Percentiles rank a stretch among this genome's conserved stretches.
Evolutionary conservation across 2,113 vertebrate genomes (phyloP).

Genomic region (Ceuthmochares aereus): DNA sequence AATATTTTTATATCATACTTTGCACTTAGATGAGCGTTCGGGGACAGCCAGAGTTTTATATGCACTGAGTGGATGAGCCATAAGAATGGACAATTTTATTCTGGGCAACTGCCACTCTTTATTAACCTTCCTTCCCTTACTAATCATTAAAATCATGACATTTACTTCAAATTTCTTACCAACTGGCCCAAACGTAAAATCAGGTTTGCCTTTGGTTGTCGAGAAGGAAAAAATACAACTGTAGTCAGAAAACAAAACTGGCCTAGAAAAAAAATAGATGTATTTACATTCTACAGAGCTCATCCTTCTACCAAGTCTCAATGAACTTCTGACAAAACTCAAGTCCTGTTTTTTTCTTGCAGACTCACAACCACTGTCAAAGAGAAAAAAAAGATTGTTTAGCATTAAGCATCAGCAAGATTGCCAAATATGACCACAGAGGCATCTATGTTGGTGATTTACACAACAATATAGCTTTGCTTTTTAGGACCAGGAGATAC

Average conservation of each 20-base stretch:
- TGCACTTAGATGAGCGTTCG: background rate
- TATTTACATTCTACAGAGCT: background rate
- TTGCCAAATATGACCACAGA: background rate
- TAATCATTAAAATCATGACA: background rate
- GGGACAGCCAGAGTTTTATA: background rate
- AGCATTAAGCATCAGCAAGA: background rate
- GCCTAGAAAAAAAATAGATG: background rate
- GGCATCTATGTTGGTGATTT: background rate
- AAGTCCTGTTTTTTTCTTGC: background rate
- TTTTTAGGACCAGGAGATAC: background rate
- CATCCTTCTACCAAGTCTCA: background rate
- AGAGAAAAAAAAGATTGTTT: background rate
- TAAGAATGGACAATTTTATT: background rate
- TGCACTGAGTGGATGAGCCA: background rate
- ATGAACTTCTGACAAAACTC: background rate
- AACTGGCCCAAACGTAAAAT: background rate
- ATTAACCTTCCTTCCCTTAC: background rate
- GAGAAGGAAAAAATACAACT: background rate
- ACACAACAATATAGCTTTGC: background rate
- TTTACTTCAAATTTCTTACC: background rate
- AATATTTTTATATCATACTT: background rate
- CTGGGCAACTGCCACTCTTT: background rate
- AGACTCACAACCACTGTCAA: background rate
- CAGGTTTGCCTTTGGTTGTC: background rate
- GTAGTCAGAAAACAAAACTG: background rate